These are phyloP conservation scores for Fistularia commersonii DNA, from an alignment of 2,797 vertebrate species.

Conservation along the genomic window DNA sequence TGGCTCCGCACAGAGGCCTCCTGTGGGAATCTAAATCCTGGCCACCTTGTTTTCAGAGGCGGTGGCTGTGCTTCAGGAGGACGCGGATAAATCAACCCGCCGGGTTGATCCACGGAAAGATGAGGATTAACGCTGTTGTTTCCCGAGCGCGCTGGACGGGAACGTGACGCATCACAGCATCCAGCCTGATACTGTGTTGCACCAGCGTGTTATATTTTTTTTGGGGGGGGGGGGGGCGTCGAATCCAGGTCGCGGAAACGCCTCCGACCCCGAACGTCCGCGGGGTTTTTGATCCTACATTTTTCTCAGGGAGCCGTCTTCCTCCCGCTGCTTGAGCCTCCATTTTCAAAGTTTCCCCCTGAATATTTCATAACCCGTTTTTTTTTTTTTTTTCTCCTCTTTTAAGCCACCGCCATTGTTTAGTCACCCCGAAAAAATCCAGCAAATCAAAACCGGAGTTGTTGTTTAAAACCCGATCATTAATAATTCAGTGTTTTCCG, in stretches of 20 bases:
- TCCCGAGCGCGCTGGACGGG: no score
- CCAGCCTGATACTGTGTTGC: no score
- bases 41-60: no score
- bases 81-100: no score
- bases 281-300: conserved; percentile 46
- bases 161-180: no score
- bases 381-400: conserved; percentile 7
- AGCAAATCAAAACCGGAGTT: conserved; percentile 39
- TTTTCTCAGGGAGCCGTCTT: conserved; percentile 41
- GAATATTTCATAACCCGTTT: conserved; percentile 51
- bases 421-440: conserved; percentile 43
- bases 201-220: no score
- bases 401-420: conserved; percentile 45
- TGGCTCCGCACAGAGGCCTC: no score
- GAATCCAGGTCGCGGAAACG: conserved; percentile 32
- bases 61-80: no score
- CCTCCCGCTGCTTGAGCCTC: conserved; percentile 22
- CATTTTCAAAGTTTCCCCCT: conserved; percentile 39
- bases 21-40: no score
- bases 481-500: conserved; percentile 45
- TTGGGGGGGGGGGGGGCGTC: no score
- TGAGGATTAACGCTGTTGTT: no score
- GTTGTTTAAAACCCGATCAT: conserved; percentile 47
- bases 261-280: conserved; percentile 31
- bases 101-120: no score